These are phyloP conservation scores for Chelmon rostratus DNA, from an alignment of 2,797 vertebrate genomes.

Conservation along the genomic window DNA sequence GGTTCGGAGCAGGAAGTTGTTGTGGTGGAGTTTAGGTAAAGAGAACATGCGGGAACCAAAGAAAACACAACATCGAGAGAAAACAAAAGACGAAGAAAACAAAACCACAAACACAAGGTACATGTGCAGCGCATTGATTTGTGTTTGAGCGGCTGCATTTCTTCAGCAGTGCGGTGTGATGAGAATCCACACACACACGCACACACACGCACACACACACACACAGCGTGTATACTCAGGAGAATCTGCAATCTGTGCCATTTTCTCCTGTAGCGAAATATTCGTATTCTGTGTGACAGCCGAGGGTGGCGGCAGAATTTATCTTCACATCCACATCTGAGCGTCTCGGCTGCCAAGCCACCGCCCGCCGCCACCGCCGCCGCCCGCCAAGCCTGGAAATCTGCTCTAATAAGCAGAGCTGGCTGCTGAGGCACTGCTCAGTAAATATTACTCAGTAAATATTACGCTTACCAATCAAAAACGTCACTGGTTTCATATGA, in stretches of 20 bases:
- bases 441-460: constrained; percentile 71
- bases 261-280: constrained; percentile 65
- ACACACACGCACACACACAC: constrained; percentile 19
- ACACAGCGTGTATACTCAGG: constrained; percentile 25
- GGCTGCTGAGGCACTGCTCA: constrained; percentile 56
- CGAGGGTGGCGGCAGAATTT: constrained; percentile 57
- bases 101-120: constrained; percentile 25
- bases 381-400: constrained; percentile 51
- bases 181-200: constrained; percentile 13
- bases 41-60: constrained; percentile 40
- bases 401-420: constrained; percentile 69
- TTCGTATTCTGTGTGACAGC: constrained; percentile 64
- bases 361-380: constrained; percentile 12
- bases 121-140: constrained; percentile 26
- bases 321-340: constrained; percentile 66
- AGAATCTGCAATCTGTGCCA: constrained; percentile 63
- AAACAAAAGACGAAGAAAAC: constrained; percentile 3
- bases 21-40: constrained; percentile 52
- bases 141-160: constrained; percentile 26
- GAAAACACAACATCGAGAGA: neutral
- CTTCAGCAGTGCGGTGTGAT: constrained; percentile 26
- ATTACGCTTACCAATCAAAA: constrained; percentile 63
- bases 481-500: constrained; percentile 47
- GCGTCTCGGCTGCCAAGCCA: constrained; percentile 42
- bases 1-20: constrained; percentile 24